These are phyloP conservation scores for Calosoma granatense DNA, from an alignment of 1,140 invertebrate genomes.

Conservation along the genomic window DNA sequence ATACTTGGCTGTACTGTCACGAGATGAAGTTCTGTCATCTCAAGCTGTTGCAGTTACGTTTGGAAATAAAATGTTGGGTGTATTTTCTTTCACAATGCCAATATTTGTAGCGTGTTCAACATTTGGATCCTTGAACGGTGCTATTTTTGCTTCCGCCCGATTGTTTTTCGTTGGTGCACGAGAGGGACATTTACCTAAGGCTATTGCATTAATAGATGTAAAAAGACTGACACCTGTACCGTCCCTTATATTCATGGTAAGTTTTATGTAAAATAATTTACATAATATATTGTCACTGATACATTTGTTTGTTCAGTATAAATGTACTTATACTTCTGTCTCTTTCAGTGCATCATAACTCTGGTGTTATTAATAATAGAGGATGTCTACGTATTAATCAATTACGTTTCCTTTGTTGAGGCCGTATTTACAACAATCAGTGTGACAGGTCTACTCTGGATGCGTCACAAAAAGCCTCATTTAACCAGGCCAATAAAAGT, in stretches of 20 bases:
- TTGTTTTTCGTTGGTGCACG: conserved; percentile 88
- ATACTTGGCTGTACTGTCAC: conserved; percentile 78
- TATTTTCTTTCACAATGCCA: conserved; percentile 77
- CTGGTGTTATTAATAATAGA: conserved; percentile 69
- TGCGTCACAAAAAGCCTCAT: conserved; percentile 69
- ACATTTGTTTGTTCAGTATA: conserved; percentile 5
- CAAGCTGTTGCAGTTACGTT: conserved; percentile 89
- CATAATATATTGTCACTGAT: conserved; percentile 1
- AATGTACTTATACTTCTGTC: conserved; percentile 24
- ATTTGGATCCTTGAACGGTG: conserved; percentile 79
- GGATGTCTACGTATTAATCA: conserved; percentile 85
- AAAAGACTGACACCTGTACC: conserved; percentile 81
- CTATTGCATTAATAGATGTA: conserved; percentile 79
- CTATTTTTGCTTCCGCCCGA: conserved; percentile 77
- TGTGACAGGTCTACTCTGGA: conserved; percentile 75
- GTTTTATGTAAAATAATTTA: conserved; percentile 20
- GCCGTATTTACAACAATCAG: conserved; percentile 86
- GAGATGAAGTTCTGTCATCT: conserved; percentile 67
- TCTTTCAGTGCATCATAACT: conserved; percentile 67
- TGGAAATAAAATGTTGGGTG: conserved; percentile 67
- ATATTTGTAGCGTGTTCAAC: conserved; percentile 80
- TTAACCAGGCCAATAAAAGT: conserved; percentile 73
- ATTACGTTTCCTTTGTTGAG: conserved; percentile 90
- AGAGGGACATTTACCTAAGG: conserved; percentile 79
- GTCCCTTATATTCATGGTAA: conserved; percentile 84